A percentile compares a stretch with the other conserved stretches of the same genome.
phyloP scores from a whole-genome alignment of 2,888 invertebrate genomes.

The Pemphredon lugubris region DNA sequence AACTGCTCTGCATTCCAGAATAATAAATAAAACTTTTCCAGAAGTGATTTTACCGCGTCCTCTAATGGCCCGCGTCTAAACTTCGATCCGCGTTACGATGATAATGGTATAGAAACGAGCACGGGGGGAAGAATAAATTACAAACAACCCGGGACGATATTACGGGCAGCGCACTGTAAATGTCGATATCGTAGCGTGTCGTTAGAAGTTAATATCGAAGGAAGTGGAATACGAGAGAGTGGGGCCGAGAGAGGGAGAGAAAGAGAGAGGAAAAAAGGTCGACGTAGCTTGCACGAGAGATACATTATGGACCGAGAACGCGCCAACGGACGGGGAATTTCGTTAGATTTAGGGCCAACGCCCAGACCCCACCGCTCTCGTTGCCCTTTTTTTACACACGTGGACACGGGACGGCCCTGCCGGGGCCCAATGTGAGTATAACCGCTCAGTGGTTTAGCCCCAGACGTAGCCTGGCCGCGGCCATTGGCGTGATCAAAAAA shows the following conservation, averaged over 20 bases:
- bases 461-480: conserved; percentile 31
- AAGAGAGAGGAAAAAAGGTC: background rate
- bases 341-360: conserved; percentile 70
- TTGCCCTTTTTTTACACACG: conserved; percentile 52
- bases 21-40: no score
- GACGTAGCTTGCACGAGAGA: conserved; percentile 16
- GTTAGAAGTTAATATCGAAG: conserved; percentile 26
- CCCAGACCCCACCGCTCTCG: conserved; percentile 50
- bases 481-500: conserved; percentile 63
- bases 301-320: conserved; percentile 41
- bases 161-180: conserved; percentile 6
- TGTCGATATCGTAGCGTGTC: conserved; percentile 3
- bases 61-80: background rate
- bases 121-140: background rate
- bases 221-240: conserved; percentile 13
- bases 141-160: background rate
- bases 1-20: no score
- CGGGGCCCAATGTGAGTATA: conserved; percentile 42
- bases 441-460: conserved; percentile 57
- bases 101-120: background rate
- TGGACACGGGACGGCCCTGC: conserved; percentile 56
- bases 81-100: background rate
- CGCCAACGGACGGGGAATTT: conserved; percentile 51
- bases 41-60: background rate
- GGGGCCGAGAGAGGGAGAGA: conserved; percentile 5